Percentiles rank a stretch among this genome's conserved stretches.
phyloP scores from a whole-genome alignment of 1,140 invertebrate species.

The Trichogramma pretiosum region DNA sequence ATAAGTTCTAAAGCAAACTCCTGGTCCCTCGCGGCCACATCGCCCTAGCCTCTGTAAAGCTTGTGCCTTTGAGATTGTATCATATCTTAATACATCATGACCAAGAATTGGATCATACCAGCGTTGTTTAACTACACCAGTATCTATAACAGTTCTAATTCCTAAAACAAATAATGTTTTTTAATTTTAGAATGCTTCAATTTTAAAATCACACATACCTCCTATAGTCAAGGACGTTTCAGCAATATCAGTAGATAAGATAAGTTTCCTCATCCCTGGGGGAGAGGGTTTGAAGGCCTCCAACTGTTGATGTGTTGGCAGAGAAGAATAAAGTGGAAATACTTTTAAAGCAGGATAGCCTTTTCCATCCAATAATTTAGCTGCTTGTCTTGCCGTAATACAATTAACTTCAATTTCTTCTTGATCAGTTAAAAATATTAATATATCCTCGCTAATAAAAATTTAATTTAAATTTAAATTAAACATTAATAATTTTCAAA shows the following conservation, averaged over 20 bases:
- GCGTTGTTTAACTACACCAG: slow-evolving; percentile 85
- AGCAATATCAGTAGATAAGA: slow-evolving; percentile 96
- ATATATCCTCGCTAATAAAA: slow-evolving; percentile 70
- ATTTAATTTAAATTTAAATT: not conserved
- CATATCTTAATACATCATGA: slow-evolving; percentile 74
- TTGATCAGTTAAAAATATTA: slow-evolving; percentile 97
- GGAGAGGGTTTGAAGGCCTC: slow-evolving; percentile 65
- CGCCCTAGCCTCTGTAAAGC: slow-evolving; percentile 85
- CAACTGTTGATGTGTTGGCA: slow-evolving; percentile 68
- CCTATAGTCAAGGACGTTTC: slow-evolving; percentile 95
- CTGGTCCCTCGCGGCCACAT: slow-evolving; percentile 77
- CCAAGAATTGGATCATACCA: slow-evolving; percentile 76
- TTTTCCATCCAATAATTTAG: slow-evolving; percentile 53
- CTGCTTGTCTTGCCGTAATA: slow-evolving; percentile 63
- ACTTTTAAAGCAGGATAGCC: slow-evolving; percentile 55
- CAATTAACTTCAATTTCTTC: slow-evolving; percentile 93
- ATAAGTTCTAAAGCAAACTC: slow-evolving; percentile 77
- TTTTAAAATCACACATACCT: slow-evolving; percentile 24
- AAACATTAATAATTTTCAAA: not conserved
- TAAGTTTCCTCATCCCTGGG: slow-evolving; percentile 70
- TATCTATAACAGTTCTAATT: slow-evolving; percentile 90
- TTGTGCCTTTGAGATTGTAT: slow-evolving; percentile 82
- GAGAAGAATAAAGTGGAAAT: slow-evolving; percentile 74
- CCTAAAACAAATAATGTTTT: too few relatives aligned
- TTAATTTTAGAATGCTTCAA: not conserved